These are phyloP conservation scores for Gallinago paraguaiae DNA, from an alignment of 2,113 vertebrate species.

Conservation along the genomic window DNA sequence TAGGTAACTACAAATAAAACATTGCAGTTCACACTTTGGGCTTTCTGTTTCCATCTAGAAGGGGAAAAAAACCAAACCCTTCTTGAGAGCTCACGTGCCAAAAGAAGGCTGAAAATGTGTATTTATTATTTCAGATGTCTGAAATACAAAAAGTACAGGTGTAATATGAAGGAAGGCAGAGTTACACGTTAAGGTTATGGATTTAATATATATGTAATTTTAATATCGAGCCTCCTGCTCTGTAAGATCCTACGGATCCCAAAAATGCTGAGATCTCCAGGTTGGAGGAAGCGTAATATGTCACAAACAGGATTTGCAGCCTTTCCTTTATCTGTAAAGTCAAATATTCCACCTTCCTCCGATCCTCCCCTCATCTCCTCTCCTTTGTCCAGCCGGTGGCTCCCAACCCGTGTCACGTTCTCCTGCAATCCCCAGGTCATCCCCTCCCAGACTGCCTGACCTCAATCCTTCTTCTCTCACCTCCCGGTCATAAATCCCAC, in stretches of 20 bases:
- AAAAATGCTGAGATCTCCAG: background rate
- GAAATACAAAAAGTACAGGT: background rate
- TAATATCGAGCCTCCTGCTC: background rate
- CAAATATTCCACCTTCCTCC: background rate
- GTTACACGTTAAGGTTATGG: background rate
- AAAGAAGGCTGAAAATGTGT: background rate
- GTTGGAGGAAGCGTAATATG: background rate
- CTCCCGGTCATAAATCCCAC: background rate
- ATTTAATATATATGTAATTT: background rate
- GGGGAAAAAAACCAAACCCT: background rate
- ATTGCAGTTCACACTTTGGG: background rate
- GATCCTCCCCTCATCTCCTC: background rate
- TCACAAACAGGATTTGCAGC: background rate
- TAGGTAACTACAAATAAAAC: background rate
- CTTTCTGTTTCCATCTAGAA: background rate
- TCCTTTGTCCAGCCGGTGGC: background rate
- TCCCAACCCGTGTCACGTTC: background rate
- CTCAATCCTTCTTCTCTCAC: constrained; percentile 12
- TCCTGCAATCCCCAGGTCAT: background rate
- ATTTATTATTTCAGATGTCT: background rate
- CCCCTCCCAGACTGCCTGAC: constrained; percentile 3
- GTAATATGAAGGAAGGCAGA: background rate
- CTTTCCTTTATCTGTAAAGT: background rate
- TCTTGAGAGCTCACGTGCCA: background rate
- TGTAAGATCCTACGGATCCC: background rate